Evolutionary conservation across 2,888 invertebrate species (phyloP), one percentile per base, ranked within the genome.

Genomic region (Caenorhabditis sp.): DNA sequence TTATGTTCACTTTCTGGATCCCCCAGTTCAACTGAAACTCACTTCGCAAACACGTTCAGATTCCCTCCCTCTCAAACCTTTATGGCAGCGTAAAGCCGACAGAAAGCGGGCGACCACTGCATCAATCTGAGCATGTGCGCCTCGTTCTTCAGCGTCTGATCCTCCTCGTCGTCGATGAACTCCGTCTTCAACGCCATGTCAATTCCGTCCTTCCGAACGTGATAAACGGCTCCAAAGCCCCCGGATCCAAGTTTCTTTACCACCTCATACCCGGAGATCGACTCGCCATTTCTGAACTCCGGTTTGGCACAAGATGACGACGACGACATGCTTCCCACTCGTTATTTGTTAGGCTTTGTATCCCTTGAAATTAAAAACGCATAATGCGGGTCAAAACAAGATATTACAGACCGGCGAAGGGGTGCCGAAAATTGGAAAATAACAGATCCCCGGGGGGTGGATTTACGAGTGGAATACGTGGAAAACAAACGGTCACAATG

Each of bases 191-290:
- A 53, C 8, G 85, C 85, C 24, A 80, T 79, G 6, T 56, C 58
- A 2, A 55, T 13, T 7, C 72, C 80, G 22, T 76, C 30, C 17
- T 76, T 76, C 13, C 46, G 24, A 32, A 84, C 82, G 26, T 81
- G 79, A 58, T 81, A 82, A 26, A 85, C 85, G 37, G 81, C 77
- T 13, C 85, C 85, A 58, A 84, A 85, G 8, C 85, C 85, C n/a
- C 85, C 85, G 22, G 79, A 76, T 22, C 85, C 85, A 8, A 85
- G 63, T 46, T 83, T 78, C n/a, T 59, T 68, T 53, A 80, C 50
- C 13, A 81, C 63, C 68, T 81, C 53, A 35, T 58, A 71, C n/a
- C 66, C 71, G 6, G 61, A 53, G 9, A 71, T 26, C 0, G 22
- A 8, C 22, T 53, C 37, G 1, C 76, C 76, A 13, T 7, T 17